Evolutionary conservation across 2,113 vertebrate genomes (phyloP).

Genomic region (Hyperopisus bebe): DNA sequence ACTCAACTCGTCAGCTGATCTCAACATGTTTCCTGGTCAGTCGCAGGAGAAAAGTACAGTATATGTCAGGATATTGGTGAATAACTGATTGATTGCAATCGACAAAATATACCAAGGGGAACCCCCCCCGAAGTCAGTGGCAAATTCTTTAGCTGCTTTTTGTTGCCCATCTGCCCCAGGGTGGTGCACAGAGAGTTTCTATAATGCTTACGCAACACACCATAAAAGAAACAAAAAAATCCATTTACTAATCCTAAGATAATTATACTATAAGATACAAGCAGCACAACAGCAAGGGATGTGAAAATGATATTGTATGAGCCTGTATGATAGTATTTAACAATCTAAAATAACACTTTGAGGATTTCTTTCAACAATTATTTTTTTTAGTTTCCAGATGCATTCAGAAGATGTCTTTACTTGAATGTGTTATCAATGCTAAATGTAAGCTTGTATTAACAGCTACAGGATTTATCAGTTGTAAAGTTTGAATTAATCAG

Average conservation of each 20-base stretch:
- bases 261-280: background rate
- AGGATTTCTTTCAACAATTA: background rate
- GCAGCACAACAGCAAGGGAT: background rate
- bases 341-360: background rate
- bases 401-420: background rate
- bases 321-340: background rate
- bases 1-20: background rate
- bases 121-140: background rate
- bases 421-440: background rate
- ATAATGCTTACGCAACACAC: background rate
- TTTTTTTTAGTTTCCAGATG: background rate
- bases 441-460: background rate
- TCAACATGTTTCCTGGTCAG: background rate
- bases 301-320: background rate
- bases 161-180: background rate
- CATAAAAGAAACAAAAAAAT: background rate
- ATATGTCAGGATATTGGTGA: background rate
- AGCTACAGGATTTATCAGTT: background rate
- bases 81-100: background rate
- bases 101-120: background rate
- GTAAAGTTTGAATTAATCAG: background rate
- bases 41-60: background rate
- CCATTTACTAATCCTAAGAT: constrained; percentile 1
- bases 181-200: background rate
- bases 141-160: background rate